Base-by-base conservation (phyloP, 2,888 invertebrate species). In the Stenodema calcarata region DNA sequence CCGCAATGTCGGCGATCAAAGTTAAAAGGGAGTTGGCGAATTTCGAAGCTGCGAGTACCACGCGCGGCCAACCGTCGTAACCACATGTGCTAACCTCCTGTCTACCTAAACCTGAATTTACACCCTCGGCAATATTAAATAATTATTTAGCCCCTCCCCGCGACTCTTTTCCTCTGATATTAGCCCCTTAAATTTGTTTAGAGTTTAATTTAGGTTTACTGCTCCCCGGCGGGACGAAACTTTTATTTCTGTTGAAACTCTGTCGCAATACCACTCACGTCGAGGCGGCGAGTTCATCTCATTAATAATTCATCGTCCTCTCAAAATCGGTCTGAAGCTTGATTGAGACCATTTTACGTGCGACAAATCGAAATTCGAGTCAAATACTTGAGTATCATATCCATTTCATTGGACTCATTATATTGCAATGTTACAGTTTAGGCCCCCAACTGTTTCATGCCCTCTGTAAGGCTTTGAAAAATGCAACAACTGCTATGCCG, bases 141-240 rank as follows among this genome's bases (percentile, higher is more conserved):
- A 73, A 73, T 73, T 73, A 73, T 73, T 73, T 35, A 73, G 35
- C 41, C 73, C 41, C 11, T 30, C 41, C 41, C n/a, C 35, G 9
- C 73, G 27, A 35, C 35, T 18, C 35, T 73, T 73, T 73, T 41
- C 73, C 35, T 30, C 73, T 16, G 35, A 18, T 18, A 18, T 30
- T 35, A 35, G 16, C 35, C 62, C 11, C 62, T 35, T 73, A 35
- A 73, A 35, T 73, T 73, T 73, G 73, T 41, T 73, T 73, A 41
- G 41, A 18, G 73, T 73, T 73, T 73, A 73, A 73, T 73, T 23
- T 73, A 73, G 16, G 73, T 73, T 73, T 73, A 73, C 35, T 73
- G 73, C 35, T 35, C 73, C 73, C 73, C 35, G 12, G 62, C 12
- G 62, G 62, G 9, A 4, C 62, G 18, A 62, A 62, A n/a, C 18